Conservation (phyloP, 2,113 vertebrate genomes). For the Chroicocephalus ridibundus region DNA sequence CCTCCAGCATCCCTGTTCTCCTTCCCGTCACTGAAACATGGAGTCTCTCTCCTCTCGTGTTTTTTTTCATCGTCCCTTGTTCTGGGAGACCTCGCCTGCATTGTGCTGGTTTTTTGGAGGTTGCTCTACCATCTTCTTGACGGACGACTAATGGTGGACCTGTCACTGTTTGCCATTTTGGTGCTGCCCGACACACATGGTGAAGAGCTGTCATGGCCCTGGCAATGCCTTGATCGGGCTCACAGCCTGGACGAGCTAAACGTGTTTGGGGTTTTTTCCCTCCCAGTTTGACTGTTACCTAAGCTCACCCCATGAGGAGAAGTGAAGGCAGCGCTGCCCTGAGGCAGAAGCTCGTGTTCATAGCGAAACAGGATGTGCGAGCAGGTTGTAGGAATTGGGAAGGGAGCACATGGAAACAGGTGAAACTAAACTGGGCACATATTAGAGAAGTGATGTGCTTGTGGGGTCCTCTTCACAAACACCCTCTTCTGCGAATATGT, state of each 20-base stretch:
- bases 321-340: constrained; percentile 42
- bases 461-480: constrained; percentile 13
- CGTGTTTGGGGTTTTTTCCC: background rate
- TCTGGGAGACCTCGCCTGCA: background rate
- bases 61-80: background rate
- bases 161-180: background rate
- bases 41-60: background rate
- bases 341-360: constrained; percentile 43
- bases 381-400: constrained; percentile 62
- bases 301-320: constrained; percentile 19
- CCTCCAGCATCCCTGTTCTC: background rate
- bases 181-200: background rate
- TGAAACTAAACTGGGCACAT: constrained; percentile 31
- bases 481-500: constrained; percentile 1
- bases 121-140: background rate
- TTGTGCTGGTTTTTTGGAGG: background rate
- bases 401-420: constrained; percentile 21
- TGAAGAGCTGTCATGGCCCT: background rate
- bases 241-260: background rate
- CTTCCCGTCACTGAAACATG: background rate
- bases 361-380: constrained; percentile 74
- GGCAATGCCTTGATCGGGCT: background rate
- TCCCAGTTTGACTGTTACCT: background rate
- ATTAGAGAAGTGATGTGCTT: constrained; percentile 52
- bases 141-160: background rate